These are phyloP conservation scores for Amphipoea lucens DNA, from an alignment of 2,888 invertebrate genomes.

Conservation along the genomic window DNA sequence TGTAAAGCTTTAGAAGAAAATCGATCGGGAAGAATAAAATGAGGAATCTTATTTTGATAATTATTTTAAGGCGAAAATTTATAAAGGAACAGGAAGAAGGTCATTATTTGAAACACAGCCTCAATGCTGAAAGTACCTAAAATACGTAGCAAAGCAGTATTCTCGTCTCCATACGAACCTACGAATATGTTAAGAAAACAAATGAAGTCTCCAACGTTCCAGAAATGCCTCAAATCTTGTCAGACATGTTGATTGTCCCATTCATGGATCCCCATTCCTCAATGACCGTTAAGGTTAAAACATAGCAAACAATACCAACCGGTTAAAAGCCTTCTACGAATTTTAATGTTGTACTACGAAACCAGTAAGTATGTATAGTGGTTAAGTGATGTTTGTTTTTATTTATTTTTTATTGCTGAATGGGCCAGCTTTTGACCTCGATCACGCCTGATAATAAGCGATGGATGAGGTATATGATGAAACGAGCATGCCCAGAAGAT, in stretches of 20 bases:
- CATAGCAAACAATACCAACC: constrained; percentile 48
- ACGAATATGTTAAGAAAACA: constrained; percentile 11
- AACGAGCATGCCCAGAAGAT: not conserved
- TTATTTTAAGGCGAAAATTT: not conserved
- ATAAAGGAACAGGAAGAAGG: not conserved
- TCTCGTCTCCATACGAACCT: not conserved
- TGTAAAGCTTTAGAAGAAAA: not conserved
- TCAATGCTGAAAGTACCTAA: not conserved
- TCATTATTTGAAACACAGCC: not conserved
- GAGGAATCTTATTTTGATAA: not conserved
- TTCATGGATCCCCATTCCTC: constrained; percentile 43
- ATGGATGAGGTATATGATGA: not conserved
- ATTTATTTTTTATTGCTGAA: not conserved
- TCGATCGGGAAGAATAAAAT: not conserved
- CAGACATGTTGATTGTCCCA: constrained; percentile 38
- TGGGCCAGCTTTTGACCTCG: not conserved
- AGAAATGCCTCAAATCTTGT: constrained; percentile 38
- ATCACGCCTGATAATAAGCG: not conserved
- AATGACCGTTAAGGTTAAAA: constrained; percentile 53
- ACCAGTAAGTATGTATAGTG: not conserved
- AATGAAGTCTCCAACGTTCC: constrained; percentile 7
- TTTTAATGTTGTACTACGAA: constrained; percentile 17
- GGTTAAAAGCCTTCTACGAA: constrained; percentile 40
- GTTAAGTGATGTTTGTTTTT: not conserved
- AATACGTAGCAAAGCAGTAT: not conserved